Conservation (phyloP, 2,888 invertebrate species). For the Chrysodeixis includens region DNA sequence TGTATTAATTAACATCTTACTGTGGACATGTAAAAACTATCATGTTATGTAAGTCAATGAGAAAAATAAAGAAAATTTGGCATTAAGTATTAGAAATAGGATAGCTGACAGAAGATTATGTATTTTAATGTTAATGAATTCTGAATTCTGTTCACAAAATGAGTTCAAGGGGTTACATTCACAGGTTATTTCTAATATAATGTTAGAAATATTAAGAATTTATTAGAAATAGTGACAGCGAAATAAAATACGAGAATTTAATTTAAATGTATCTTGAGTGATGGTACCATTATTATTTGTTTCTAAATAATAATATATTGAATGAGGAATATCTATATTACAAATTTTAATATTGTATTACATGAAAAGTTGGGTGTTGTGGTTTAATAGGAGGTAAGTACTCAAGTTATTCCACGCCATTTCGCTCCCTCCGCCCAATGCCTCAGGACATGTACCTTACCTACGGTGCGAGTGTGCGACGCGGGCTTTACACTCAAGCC, state of each 20-base stretch:
- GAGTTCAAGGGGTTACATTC: slow-evolving; percentile 40
- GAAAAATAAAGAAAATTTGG: slow-evolving; percentile 71
- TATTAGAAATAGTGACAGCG: slow-evolving; percentile 29
- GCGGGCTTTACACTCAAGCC: slow-evolving; percentile 88
- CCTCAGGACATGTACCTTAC: slow-evolving; percentile 86
- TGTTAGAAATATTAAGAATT: too few species aligned
- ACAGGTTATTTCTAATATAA: slow-evolving; percentile 25
- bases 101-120: slow-evolving; percentile 45
- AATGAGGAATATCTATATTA: neutral
- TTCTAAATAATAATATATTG: too few species aligned
- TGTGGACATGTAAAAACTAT: too few species aligned
- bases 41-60: slow-evolving; percentile 66
- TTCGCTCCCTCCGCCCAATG: slow-evolving; percentile 77
- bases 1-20: too few species aligned
- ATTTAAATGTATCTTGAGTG: slow-evolving; percentile 34
- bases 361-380: too few species aligned
- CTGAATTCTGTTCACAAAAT: too few species aligned
- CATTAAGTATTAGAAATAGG: slow-evolving; percentile 58
- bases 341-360: too few species aligned
- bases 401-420: slow-evolving; percentile 69
- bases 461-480: slow-evolving; percentile 88
- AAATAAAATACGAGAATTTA: slow-evolving; percentile 31
- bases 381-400: neutral
- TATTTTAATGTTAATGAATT: too few species aligned
- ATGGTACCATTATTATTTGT: too few species aligned